Percentiles rank a stretch among this genome's conserved stretches.
Evolutionary conservation across 2,113 vertebrate genomes (phyloP).

Genomic region (Podocnemis expansa): DNA sequence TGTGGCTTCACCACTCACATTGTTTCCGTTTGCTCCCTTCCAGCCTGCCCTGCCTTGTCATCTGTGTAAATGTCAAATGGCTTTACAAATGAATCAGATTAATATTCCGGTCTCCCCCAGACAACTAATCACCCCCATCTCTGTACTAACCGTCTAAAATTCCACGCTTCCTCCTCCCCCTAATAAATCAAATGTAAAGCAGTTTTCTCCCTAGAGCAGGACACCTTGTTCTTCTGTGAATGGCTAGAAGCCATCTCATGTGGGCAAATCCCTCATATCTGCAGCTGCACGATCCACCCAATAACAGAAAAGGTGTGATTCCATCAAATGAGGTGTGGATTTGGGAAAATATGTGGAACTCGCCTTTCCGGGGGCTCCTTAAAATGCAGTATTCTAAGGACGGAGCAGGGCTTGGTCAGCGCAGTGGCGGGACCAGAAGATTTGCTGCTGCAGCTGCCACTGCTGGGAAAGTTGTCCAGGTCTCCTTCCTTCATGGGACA

Average conservation of each 20-base stretch:
- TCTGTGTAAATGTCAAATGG: conserved; percentile 52
- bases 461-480: neutral
- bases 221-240: neutral
- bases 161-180: neutral
- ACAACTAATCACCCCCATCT: neutral
- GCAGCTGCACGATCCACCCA: neutral
- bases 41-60: neutral
- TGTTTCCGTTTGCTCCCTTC: conserved; percentile 25
- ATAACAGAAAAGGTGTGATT: neutral
- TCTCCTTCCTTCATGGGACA: neutral
- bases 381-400: neutral
- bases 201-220: neutral
- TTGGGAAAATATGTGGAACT: neutral
- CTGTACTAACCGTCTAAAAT: conserved; percentile 7
- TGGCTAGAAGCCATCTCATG: neutral
- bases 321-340: neutral
- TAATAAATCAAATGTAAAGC: neutral
- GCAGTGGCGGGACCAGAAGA: neutral
- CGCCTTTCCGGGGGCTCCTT: neutral
- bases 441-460: neutral
- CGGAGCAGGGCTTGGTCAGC: neutral
- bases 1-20: conserved; percentile 25
- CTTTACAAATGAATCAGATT: conserved; percentile 62
- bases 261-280: neutral
- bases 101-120: neutral